A percentile compares a stretch with the other conserved stretches of the same genome.
Conservation (phyloP, 2,888 invertebrate species). For the Prosopocoilus inquinatus region DNA sequence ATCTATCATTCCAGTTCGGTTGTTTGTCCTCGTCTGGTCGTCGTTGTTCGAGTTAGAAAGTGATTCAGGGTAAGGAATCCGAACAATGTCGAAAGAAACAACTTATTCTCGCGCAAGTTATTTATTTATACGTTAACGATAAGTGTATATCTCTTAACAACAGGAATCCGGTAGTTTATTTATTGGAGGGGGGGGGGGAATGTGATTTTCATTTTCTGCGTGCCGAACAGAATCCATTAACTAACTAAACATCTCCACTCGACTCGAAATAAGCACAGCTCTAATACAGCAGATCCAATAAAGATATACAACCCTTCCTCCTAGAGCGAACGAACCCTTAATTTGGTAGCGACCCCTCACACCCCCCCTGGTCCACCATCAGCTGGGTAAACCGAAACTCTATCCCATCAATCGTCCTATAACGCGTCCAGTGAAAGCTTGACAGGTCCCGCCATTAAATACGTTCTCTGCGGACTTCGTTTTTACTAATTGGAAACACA, state of each 20-base stretch:
- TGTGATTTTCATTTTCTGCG: no score
- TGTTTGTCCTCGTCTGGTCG: no score
- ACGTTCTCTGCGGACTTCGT: background rate
- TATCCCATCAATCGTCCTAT: conserved; percentile 16
- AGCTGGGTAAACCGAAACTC: conserved; percentile 18
- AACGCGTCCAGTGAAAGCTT: conserved; percentile 13
- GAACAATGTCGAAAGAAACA: no score
- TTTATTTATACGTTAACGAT: no score
- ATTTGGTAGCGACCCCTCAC: conserved; percentile 6
- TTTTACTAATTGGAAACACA: conserved; percentile 1
- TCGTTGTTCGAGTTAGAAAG: no score
- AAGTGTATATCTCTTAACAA: no score
- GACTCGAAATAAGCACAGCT: conserved; percentile 16
- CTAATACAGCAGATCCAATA: conserved; percentile 21
- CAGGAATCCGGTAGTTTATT: no score
- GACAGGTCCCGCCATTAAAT: conserved; percentile 5
- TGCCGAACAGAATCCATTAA: conserved; percentile 19
- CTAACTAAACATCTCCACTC: conserved; percentile 27
- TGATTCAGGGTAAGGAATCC: no score
- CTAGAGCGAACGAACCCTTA: conserved; percentile 16
- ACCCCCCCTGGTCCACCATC: conserved; percentile 11
- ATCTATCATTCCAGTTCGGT: no score
- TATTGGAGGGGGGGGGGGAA: no score
- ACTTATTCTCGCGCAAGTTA: no score
- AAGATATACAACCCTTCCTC: conserved; percentile 27